Evolutionary conservation across 2,113 vertebrate species (phyloP).

Genomic region (Pipra filicauda): DNA sequence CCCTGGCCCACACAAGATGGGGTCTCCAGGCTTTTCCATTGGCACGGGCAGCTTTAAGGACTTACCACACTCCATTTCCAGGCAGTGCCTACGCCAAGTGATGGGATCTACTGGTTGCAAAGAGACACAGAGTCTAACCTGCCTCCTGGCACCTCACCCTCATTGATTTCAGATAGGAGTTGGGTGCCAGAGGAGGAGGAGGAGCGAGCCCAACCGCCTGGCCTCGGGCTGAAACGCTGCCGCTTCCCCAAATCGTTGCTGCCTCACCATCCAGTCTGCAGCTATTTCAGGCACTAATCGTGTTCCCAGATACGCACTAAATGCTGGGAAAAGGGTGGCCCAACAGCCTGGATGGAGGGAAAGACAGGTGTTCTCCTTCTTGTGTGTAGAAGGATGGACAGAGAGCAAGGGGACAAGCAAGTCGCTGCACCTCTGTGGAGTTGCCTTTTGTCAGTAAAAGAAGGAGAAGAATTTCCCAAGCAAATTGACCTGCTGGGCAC

Average conservation of each 20-base stretch:
- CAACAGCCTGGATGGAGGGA: not conserved
- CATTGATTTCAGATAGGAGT: slow-evolving; percentile 28
- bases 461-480: not conserved
- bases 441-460: not conserved
- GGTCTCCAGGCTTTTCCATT: not conserved
- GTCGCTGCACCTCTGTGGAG: not conserved
- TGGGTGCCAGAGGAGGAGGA: slow-evolving; percentile 31
- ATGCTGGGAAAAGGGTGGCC: not conserved
- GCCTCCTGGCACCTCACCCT: not conserved
- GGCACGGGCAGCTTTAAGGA: accelerated
- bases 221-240: not conserved
- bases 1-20: accelerated
- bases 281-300: not conserved
- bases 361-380: not conserved
- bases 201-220: not conserved
- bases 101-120: not conserved
- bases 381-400: accelerated
- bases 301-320: not conserved
- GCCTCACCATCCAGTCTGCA: not conserved
- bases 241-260: not conserved
- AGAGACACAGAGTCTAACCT: slow-evolving; percentile 45
- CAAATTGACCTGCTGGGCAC: not conserved
- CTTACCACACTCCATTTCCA: accelerated
- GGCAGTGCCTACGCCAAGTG: not conserved
- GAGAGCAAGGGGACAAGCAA: not conserved